A percentile compares a stretch with the other conserved stretches of the same genome.
These are phyloP conservation scores for Machimus atricapillus DNA, from an alignment of 2,888 invertebrate genomes.

Conservation along the genomic window DNA sequence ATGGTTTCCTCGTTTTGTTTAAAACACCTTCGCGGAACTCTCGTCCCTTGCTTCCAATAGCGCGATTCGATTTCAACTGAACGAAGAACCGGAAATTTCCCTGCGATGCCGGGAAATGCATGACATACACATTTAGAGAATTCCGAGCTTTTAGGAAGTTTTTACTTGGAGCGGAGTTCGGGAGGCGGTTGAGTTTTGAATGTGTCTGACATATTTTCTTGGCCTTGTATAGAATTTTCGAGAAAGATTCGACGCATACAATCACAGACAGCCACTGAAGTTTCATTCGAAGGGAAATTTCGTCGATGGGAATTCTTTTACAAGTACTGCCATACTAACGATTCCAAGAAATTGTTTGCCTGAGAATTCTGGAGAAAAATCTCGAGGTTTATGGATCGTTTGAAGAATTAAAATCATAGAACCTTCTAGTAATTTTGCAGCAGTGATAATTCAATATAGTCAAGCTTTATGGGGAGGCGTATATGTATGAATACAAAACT, in stretches of 20 bases:
- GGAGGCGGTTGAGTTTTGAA: background rate
- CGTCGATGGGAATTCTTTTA: background rate
- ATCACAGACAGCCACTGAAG: background rate
- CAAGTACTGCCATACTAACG: background rate
- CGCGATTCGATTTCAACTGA: slow-evolving; percentile 27
- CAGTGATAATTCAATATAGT: no score
- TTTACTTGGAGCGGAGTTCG: background rate
- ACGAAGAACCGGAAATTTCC: background rate
- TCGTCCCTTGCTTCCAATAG: background rate
- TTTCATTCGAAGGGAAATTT: background rate
- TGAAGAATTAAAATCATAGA: background rate
- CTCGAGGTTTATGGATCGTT: background rate
- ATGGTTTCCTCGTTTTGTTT: background rate
- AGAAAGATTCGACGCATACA: background rate
- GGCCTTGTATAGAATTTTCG: slow-evolving; percentile 27
- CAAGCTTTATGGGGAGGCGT: background rate
- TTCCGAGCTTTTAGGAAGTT: background rate
- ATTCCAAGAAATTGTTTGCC: background rate
- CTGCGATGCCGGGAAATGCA: background rate
- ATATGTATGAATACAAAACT: background rate
- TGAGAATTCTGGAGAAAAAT: background rate
- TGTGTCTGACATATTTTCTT: background rate
- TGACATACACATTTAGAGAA: background rate
- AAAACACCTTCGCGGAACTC: background rate
- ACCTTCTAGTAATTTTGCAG: background rate